These are phyloP conservation scores for Carollia perspicillata DNA, from an alignment of 2,113 vertebrate genomes.

Conservation along the genomic window DNA sequence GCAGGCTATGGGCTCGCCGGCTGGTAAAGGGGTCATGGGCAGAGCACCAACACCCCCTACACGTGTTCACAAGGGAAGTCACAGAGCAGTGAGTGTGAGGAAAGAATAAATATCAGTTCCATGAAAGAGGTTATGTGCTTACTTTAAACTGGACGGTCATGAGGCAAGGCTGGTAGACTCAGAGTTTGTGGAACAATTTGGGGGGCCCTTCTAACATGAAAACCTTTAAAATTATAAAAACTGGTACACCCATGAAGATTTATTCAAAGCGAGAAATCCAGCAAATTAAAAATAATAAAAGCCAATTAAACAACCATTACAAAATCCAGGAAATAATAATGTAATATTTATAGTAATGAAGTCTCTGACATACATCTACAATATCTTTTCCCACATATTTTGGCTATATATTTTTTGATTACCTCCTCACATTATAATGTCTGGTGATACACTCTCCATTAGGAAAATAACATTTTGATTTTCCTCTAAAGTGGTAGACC, in stretches of 20 bases:
- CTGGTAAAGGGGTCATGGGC: not conserved
- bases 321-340: not conserved
- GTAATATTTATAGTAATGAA: not conserved
- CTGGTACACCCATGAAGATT: not conserved
- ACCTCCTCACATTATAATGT: not conserved
- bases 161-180: not conserved
- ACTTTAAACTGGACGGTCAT: not conserved
- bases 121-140: not conserved
- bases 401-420: not conserved
- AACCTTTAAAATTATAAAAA: not conserved
- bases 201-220: not conserved
- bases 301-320: not conserved
- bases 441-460: not conserved
- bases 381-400: not conserved
- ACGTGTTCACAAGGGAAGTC: not conserved
- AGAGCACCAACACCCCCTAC: not conserved
- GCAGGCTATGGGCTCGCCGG: not conserved
- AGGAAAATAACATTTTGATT: not conserved
- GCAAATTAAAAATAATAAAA: slow-evolving; percentile 10
- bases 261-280: slow-evolving; percentile 32
- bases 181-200: not conserved
- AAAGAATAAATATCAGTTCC: too few relatives aligned
- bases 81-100: rapidly evolving
- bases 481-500: not conserved
- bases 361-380: not conserved